Evolutionary conservation across 2,797 vertebrate species (phyloP).

Genomic region (Paramormyrops hopkinsi): DNA sequence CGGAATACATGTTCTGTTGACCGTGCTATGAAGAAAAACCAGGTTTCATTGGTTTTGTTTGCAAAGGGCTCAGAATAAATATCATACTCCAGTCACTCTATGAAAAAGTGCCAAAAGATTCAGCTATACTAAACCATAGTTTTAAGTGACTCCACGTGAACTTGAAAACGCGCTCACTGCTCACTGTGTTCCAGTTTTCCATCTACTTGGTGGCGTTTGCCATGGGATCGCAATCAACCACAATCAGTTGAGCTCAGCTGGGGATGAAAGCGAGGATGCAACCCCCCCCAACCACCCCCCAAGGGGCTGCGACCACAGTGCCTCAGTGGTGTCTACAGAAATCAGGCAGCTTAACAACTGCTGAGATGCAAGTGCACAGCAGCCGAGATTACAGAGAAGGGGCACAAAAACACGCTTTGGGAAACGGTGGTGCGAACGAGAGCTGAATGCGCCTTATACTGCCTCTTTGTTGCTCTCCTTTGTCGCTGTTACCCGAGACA

Average conservation of each 20-base stretch:
- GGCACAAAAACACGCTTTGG: neutral
- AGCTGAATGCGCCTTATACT: neutral
- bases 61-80: neutral
- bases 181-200: neutral
- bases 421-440: neutral
- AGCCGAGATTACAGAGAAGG: neutral
- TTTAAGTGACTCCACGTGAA: neutral
- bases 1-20: neutral
- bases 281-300: neutral
- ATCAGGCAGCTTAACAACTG: slow-evolving; percentile 1
- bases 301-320: neutral
- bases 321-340: neutral
- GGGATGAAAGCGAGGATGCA: neutral
- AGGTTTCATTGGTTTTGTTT: neutral
- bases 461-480: neutral
- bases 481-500: neutral
- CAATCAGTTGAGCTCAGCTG: neutral
- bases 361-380: neutral
- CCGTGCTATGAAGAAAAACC: neutral
- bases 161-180: neutral
- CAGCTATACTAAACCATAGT: neutral
- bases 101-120: neutral
- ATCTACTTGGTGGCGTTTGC: neutral
- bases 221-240: neutral
- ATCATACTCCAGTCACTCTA: neutral